phyloP scores from a whole-genome alignment of 2,888 invertebrate genomes.

The Orthonevra nobilis region DNA sequence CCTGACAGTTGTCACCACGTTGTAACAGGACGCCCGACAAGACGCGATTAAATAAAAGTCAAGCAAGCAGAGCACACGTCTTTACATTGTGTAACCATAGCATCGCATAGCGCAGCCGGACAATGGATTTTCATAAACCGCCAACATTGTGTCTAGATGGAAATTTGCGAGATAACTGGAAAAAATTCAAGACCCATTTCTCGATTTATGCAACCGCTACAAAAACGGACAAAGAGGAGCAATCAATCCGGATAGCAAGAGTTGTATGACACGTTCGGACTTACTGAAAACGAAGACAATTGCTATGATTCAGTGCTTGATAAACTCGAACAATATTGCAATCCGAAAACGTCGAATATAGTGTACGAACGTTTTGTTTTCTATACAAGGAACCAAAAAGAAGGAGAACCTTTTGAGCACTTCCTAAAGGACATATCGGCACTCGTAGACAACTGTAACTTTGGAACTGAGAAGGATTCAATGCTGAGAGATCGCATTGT shows the following conservation, averaged over 20 bases:
- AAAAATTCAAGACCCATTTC: constrained; percentile 9
- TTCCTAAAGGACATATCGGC: no score
- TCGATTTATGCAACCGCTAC: constrained; percentile 7
- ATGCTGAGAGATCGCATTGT: no score
- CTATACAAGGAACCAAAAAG: constrained; percentile 1
- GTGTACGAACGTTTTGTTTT: constrained; percentile 9
- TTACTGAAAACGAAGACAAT: neutral
- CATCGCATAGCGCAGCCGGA: no score
- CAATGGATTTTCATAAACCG: constrained; percentile 13
- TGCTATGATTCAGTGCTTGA: neutral
- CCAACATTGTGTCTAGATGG: no score
- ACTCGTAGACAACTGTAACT: no score
- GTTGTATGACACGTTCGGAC: constrained; percentile 1
- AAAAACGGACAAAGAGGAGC: constrained; percentile 14
- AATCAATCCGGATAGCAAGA: constrained; percentile 6
- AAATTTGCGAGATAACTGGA: constrained; percentile 32
- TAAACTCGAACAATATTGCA: constrained; percentile 22
- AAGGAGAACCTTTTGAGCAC: no score
- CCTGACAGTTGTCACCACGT: no score
- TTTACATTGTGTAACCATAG: no score
- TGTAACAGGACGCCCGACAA: no score
- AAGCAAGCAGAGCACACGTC: no score
- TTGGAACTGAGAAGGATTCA: no score
- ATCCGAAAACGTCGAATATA: constrained; percentile 4
- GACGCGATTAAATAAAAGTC: no score